These are phyloP conservation scores for Acanthurus lineatus DNA, from an alignment of 2,797 vertebrate genomes.

Conservation along the genomic window DNA sequence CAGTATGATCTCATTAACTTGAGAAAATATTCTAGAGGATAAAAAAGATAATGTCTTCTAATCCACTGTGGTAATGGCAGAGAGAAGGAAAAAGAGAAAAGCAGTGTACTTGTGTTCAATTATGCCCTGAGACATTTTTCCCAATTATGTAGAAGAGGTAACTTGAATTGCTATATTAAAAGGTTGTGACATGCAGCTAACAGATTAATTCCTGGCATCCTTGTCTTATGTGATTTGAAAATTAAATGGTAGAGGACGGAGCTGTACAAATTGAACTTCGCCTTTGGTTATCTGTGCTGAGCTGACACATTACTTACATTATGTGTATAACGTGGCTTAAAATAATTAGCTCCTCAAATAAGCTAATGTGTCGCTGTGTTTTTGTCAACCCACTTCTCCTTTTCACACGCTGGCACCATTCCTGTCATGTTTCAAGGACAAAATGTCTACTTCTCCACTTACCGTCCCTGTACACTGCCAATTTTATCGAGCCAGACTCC, in stretches of 20 bases:
- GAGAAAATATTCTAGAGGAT: slow-evolving; percentile 48
- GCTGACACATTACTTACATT: slow-evolving; percentile 66
- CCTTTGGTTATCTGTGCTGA: slow-evolving; percentile 69
- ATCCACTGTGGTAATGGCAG: slow-evolving; percentile 51
- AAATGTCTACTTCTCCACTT: slow-evolving; percentile 61
- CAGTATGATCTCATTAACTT: slow-evolving; percentile 75
- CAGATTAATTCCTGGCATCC: slow-evolving; percentile 71
- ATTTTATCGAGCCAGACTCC: slow-evolving; percentile 62
- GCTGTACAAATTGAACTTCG: slow-evolving; percentile 71
- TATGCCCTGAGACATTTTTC: slow-evolving; percentile 63
- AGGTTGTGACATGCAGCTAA: slow-evolving; percentile 74
- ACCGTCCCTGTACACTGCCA: slow-evolving; percentile 76
- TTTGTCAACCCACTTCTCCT: slow-evolving; percentile 61
- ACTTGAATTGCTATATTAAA: slow-evolving; percentile 70
- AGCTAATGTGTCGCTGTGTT: slow-evolving; percentile 68
- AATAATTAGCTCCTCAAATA: slow-evolving; percentile 67
- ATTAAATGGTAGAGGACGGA: slow-evolving; percentile 56
- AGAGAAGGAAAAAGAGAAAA: slow-evolving; percentile 45
- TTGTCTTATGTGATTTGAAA: slow-evolving; percentile 65
- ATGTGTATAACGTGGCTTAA: slow-evolving; percentile 71
- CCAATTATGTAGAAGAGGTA: slow-evolving; percentile 65
- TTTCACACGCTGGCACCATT: slow-evolving; percentile 55
- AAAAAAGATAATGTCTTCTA: slow-evolving; percentile 52
- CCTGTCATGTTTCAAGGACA: slow-evolving; percentile 67
- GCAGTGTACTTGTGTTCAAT: slow-evolving; percentile 60